phyloP scores from a whole-genome alignment of 2,888 invertebrate genomes.

The Sminthurides aquaticus region DNA sequence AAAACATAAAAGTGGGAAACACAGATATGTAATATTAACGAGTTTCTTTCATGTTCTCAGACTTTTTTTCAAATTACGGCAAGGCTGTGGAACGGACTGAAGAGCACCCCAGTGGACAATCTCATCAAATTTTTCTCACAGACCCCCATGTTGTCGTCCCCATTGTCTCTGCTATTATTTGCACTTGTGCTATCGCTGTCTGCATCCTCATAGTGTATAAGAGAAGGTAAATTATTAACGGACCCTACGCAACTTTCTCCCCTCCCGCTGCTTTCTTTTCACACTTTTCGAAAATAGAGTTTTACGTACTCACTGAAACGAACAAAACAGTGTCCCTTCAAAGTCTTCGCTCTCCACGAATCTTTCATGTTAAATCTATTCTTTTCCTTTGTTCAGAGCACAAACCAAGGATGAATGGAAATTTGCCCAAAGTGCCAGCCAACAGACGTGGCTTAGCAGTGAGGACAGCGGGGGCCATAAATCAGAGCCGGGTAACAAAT shows the following conservation, averaged over 20 bases:
- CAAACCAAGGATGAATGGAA: constrained; percentile 30
- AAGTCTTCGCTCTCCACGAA: too few species aligned
- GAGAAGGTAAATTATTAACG: constrained; percentile 44
- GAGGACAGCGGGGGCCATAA: constrained; percentile 22
- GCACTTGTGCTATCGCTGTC: constrained; percentile 49
- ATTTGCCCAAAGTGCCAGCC: constrained; percentile 31
- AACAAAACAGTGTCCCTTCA: too few species aligned
- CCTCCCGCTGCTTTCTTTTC: too few species aligned
- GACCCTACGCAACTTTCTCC: too few species aligned
- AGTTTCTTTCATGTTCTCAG: constrained; percentile 14
- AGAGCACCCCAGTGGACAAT: constrained; percentile 22
- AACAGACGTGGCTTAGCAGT: constrained; percentile 37
- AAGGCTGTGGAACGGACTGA: constrained; percentile 29
- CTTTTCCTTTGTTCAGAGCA: constrained; percentile 21
- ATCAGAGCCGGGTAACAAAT: constrained; percentile 17
- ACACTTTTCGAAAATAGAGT: too few species aligned
- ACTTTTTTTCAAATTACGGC: constrained; percentile 38
- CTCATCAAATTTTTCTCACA: constrained; percentile 45
- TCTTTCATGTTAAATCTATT: too few species aligned
- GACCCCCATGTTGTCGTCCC: constrained; percentile 50
- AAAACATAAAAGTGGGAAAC: too few species aligned
- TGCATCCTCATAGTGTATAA: constrained; percentile 50
- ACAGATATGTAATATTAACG: too few species aligned
- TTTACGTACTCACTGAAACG: too few species aligned
- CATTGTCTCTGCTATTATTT: constrained; percentile 49